Percentiles rank a stretch among this genome's conserved stretches.
Conservation (phyloP, 2,113 vertebrate genomes). For the Grus americana region DNA sequence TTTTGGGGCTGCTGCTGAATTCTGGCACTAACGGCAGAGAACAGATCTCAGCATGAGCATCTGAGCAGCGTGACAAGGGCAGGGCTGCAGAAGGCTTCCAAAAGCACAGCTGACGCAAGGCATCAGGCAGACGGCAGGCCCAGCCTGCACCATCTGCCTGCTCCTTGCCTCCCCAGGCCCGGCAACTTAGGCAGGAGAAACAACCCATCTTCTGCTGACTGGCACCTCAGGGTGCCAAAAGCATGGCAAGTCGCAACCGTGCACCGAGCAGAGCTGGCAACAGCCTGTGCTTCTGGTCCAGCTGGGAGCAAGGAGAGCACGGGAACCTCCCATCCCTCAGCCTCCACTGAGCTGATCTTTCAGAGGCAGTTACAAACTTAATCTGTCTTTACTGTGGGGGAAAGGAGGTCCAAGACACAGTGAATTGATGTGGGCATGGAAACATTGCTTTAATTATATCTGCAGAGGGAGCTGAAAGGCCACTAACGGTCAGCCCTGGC, state of each 20-base stretch:
- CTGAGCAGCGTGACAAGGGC: background rate
- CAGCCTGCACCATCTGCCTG: background rate
- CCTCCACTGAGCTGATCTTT: background rate
- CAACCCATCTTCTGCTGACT: background rate
- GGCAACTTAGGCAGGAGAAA: background rate
- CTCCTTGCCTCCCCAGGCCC: background rate
- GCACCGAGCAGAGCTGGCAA: background rate
- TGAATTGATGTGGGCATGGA: background rate
- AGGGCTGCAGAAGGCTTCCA: background rate
- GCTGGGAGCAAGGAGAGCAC: accelerated
- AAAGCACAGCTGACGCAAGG: background rate
- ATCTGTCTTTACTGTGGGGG: background rate
- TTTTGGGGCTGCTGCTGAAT: background rate
- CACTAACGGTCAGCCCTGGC: background rate
- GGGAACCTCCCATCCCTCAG: background rate
- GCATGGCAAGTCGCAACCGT: background rate
- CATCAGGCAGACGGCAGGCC: background rate
- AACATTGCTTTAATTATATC: background rate
- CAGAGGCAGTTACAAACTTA: background rate
- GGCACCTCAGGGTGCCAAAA: background rate
- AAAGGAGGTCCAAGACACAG: background rate
- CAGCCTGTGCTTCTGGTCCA: background rate
- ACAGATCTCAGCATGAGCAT: background rate
- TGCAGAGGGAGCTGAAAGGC: constrained; percentile 25
- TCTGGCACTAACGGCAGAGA: background rate